Conservation (phyloP, 2,888 invertebrate genomes). For the Idaea aversata region DNA sequence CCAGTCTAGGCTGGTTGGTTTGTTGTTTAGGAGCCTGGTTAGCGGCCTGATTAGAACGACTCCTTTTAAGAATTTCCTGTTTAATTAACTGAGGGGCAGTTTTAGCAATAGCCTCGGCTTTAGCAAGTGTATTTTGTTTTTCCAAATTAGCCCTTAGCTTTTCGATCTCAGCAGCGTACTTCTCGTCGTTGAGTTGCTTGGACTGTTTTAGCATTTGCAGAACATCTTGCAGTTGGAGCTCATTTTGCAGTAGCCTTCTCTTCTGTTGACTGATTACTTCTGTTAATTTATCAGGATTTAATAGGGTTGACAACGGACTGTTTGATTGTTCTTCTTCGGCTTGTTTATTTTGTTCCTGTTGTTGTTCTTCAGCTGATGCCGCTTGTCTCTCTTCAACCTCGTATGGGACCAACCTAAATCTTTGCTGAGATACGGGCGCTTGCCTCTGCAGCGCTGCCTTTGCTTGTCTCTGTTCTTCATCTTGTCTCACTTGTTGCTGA, state of each 20-base stretch:
- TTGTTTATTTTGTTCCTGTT: slow-evolving; percentile 12
- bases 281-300: slow-evolving; percentile 31
- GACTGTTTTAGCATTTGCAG: slow-evolving; percentile 44
- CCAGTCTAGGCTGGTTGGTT: slow-evolving; percentile 2
- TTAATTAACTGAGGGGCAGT: slow-evolving; percentile 40
- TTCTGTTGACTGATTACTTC: slow-evolving; percentile 30
- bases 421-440: slow-evolving; percentile 14
- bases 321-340: slow-evolving; percentile 23
- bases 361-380: slow-evolving; percentile 16
- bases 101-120: slow-evolving; percentile 46
- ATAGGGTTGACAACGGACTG: slow-evolving; percentile 27
- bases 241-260: slow-evolving; percentile 30
- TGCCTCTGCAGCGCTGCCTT: slow-evolving; percentile 10
- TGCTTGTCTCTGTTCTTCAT: slow-evolving; percentile 11
- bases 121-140: slow-evolving; percentile 47
- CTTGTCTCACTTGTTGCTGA: slow-evolving; percentile 15
- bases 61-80: slow-evolving; percentile 40
- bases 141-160: slow-evolving; percentile 42
- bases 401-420: slow-evolving; percentile 24
- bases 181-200: slow-evolving; percentile 48
- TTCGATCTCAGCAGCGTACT: slow-evolving; percentile 46
- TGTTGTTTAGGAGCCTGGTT: slow-evolving; percentile 35
- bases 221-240: slow-evolving; percentile 30
- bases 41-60: slow-evolving; percentile 31
- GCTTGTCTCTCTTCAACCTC: slow-evolving; percentile 21